Evolutionary conservation across 1,140 invertebrate species (phyloP), one percentile per base, ranked within the genome.

Genomic region (Zaprionus africanus): DNA sequence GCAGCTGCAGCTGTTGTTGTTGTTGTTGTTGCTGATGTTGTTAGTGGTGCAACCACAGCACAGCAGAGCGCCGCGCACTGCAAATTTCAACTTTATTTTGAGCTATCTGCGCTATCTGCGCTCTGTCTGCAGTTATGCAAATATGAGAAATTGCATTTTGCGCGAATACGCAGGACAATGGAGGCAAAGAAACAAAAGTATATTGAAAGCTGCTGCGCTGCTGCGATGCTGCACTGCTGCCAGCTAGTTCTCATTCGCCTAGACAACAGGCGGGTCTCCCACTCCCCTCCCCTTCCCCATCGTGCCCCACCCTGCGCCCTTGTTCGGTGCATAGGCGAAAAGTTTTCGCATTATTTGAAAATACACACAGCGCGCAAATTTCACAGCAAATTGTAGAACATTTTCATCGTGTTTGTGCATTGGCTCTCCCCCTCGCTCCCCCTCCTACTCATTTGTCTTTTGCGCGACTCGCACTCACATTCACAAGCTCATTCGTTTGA

Each of bases 101-200:
- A 87, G 84, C 84, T 87, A 87, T 87, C 84, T 90, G 78, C 46
- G 19, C 46, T 9, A 11, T 49, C 46, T 19, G 46, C 3, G 41
- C 41, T 46, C 84, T 87, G 85, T 88, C 84, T 87, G 84, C 84
- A 87, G 84, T 88, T 87, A 88, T 87, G 84, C 84, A 87, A 87
- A 87, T 87, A 87, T 87, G 84, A 90, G 85, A 87, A 87, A 87
- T 87, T 87, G 84, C 84, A 87, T 87, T 87, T 90, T 78, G 88
- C 84, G 81, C 84, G 87, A 69, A 67, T 51, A 64, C 71, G 61
- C 81, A 66, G 53, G 65, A 88, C 84, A 87, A 87, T 84, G 75
- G 78, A 68, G 58, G 78, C 84, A 81, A 88, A 81, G 85, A 81
- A 90, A 87, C 85, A 90, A 84, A 87, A 87, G 83, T 87, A 88